Evolutionary conservation across 1,140 invertebrate species (phyloP), one percentile per base, ranked within the genome.

Genomic region (Cotesia typhae): DNA sequence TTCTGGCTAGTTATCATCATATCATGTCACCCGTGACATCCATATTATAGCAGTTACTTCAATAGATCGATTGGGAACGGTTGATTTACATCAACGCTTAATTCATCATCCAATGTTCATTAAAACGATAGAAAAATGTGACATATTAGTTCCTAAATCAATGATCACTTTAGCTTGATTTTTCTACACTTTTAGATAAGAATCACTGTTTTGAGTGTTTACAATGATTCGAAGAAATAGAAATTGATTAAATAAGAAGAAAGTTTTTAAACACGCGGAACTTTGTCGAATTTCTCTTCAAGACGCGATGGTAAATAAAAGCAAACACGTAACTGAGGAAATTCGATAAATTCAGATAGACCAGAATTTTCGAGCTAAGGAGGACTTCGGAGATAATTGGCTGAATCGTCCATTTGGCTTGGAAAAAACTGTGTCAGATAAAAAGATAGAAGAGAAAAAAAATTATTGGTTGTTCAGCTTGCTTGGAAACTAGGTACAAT

Each of bases 391-490:
- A 68, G 71, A 73, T 75, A 75, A 75, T 75, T 75, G 74, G 68
- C 69, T 75, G 71, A 73, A 75, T 73, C 64, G 74, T 59, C 67
- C 65, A 28, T 73, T 71, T 71, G 57, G 68, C 51, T 28, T 35
- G 17, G 55, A 61, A 64, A 55, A 47, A 37, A 51, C 38, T 14
- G n/a, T 20, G 41, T 14, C 47, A 53, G 59, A 52, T 6, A 61
- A 47, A 55, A 57, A 63, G 35, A 63, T 28, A 64, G 53, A 55
- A 10, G 28, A 64, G 53, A 37, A 38, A 53, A 74, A 66, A 67
- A 35, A 52, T 3, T 37, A 7, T 66, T 60, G 41, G 35, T 20
- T 14, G 63, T 73, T 78, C 80, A 79, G 79, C 80, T 82, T 78
- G 75, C 78, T 75, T 36, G 55, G 75, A 75, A 59, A 59, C 17